Evolutionary conservation across 2,797 vertebrate genomes (phyloP).

Genomic region (Onychomys arenicola): DNA sequence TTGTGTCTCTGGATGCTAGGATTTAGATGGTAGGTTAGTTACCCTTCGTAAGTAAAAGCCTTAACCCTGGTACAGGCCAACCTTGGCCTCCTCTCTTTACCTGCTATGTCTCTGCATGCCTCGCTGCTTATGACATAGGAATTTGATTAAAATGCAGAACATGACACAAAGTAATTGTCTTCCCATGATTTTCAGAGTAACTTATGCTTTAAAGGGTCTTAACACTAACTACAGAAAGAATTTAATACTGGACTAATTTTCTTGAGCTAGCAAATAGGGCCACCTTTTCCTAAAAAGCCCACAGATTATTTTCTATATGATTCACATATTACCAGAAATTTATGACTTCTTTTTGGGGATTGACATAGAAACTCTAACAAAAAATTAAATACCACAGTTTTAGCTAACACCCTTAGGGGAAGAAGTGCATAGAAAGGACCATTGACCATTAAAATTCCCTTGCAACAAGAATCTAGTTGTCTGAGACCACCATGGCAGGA

Average conservation of each 20-base stretch:
- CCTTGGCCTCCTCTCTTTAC: neutral
- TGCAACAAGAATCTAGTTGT: constrained; percentile 77
- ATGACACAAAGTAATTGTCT: constrained; percentile 5
- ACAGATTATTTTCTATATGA: constrained; percentile 6
- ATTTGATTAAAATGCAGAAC: constrained; percentile 58
- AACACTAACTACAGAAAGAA: constrained; percentile 55
- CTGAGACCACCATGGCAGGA: constrained; percentile 72
- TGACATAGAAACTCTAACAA: constrained; percentile 35
- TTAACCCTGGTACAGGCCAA: constrained; percentile 8
- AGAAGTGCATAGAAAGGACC: constrained; percentile 69
- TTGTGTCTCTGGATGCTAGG: constrained; percentile 5
- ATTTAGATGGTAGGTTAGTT: neutral
- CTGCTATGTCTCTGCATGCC: neutral
- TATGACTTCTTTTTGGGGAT: constrained; percentile 55
- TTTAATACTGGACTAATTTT: constrained; percentile 54
- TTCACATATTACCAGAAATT: constrained; percentile 51
- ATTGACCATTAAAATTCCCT: constrained; percentile 71
- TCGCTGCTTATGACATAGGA: constrained; percentile 52
- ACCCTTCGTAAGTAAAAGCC: neutral
- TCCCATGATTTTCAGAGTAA: constrained; percentile 51
- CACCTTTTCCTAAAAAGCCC: constrained; percentile 31
- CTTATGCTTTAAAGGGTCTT: constrained; percentile 44
- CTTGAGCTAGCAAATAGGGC: constrained; percentile 2
- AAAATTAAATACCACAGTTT: constrained; percentile 62
- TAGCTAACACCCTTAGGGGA: constrained; percentile 58